Evolutionary conservation across 2,113 vertebrate species (phyloP).

Genomic region (Pitta sordida): DNA sequence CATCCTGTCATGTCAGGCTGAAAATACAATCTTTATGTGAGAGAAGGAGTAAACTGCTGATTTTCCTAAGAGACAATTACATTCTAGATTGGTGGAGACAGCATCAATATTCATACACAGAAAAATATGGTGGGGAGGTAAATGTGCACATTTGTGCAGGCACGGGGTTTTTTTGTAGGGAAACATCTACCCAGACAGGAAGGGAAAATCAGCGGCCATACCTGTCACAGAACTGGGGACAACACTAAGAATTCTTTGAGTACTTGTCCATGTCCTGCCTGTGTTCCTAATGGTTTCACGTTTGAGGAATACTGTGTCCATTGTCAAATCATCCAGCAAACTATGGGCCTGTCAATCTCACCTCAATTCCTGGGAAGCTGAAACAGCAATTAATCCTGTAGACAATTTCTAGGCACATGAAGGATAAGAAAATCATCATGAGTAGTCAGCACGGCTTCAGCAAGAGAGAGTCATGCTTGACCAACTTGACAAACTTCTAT

Average conservation of each 20-base stretch:
- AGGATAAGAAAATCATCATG: not conserved
- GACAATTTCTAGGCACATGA: not conserved
- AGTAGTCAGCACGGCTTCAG: not conserved
- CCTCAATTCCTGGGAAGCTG: not conserved
- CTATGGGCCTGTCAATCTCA: not conserved
- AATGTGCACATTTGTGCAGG: rapidly evolving
- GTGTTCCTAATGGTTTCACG: not conserved
- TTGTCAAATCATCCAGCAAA: not conserved
- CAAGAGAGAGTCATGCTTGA: not conserved
- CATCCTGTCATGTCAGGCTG: not conserved
- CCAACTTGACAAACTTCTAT: not conserved
- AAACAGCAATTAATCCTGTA: not conserved
- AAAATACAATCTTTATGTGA: not conserved
- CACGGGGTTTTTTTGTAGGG: not conserved
- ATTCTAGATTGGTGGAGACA: not conserved
- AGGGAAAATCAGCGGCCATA: not conserved
- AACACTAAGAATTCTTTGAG: not conserved
- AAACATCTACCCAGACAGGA: not conserved
- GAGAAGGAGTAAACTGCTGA: not conserved
- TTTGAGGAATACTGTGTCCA: not conserved
- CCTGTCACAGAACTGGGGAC: not conserved
- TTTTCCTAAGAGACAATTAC: not conserved
- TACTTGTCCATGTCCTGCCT: not conserved
- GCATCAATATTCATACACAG: not conserved
- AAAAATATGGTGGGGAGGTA: rapidly evolving